phyloP scores from a whole-genome alignment of 2,797 vertebrate genomes.

The Phyllotis vaccarum region DNA sequence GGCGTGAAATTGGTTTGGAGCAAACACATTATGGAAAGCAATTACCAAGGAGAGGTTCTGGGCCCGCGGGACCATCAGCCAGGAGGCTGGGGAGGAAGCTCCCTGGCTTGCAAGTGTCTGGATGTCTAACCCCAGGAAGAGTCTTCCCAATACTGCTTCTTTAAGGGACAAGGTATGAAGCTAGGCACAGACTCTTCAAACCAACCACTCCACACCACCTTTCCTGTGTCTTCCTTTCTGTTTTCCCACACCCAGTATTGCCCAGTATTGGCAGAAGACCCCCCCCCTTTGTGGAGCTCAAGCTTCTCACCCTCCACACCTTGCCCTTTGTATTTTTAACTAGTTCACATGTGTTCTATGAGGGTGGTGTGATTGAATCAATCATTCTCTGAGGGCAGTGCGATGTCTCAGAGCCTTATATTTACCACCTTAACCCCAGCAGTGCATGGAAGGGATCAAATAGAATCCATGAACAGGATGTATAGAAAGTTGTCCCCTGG shows the following conservation, averaged over 20 bases:
- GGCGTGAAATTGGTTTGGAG: slow-evolving; percentile 86
- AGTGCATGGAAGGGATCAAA: neutral
- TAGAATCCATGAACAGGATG: neutral
- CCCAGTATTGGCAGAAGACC: neutral
- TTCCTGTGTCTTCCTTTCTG: neutral
- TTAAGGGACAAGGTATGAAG: neutral
- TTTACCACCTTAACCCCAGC: neutral
- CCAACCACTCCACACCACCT: neutral
- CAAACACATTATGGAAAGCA: slow-evolving; percentile 85
- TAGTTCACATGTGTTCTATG: neutral
- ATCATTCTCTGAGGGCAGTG: slow-evolving; percentile 24
- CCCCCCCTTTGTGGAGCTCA: neutral
- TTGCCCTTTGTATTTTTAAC: neutral
- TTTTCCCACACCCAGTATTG: too few species aligned
- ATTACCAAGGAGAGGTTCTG: slow-evolving; percentile 83
- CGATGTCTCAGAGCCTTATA: neutral
- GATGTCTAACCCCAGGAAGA: slow-evolving; percentile 51
- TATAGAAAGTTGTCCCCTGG: neutral
- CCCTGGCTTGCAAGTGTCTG: slow-evolving; percentile 56
- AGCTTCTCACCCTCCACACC: neutral
- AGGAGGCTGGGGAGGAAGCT: slow-evolving; percentile 72
- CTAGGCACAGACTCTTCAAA: neutral
- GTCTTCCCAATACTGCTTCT: neutral
- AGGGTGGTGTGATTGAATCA: neutral
- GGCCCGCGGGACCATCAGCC: slow-evolving; percentile 74